Evolutionary conservation across 2,797 vertebrate genomes (phyloP).

Genomic region (Lacerta viridis): DNA sequence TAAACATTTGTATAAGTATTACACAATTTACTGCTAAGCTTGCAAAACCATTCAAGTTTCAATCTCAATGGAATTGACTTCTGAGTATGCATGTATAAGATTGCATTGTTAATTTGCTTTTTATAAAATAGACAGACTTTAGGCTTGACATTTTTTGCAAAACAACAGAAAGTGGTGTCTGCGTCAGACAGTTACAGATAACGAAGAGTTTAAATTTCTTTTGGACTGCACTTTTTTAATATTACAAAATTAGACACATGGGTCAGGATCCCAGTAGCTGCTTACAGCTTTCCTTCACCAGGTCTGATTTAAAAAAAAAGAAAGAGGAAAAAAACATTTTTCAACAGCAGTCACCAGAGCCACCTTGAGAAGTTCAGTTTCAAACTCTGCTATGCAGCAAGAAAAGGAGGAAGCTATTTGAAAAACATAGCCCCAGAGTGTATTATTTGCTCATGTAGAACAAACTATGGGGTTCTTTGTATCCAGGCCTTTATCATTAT

Average conservation of each 20-base stretch:
- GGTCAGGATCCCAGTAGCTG: not conserved
- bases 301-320: too few relatives aligned
- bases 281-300: too few relatives aligned
- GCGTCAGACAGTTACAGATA: not conserved
- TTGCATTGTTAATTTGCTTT: not conserved
- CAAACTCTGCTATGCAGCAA: not conserved
- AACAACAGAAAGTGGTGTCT: not conserved
- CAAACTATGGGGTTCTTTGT: not conserved
- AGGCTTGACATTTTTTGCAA: not conserved
- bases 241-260: not conserved
- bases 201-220: not conserved
- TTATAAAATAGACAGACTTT: not conserved
- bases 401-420: not conserved
- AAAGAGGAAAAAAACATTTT: not conserved
- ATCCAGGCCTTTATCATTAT: not conserved
- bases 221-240: not conserved
- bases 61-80: not conserved
- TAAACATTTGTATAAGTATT: not conserved
- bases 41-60: not conserved
- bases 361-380: not conserved
- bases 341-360: not conserved
- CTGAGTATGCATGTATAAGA: not conserved
- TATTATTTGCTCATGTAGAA: not conserved
- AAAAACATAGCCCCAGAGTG: not conserved
- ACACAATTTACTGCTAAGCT: not conserved